Base-by-base conservation (phyloP, 35 echinoderm and acorn worm genomes). In the Lytechinus variegatus region DNA sequence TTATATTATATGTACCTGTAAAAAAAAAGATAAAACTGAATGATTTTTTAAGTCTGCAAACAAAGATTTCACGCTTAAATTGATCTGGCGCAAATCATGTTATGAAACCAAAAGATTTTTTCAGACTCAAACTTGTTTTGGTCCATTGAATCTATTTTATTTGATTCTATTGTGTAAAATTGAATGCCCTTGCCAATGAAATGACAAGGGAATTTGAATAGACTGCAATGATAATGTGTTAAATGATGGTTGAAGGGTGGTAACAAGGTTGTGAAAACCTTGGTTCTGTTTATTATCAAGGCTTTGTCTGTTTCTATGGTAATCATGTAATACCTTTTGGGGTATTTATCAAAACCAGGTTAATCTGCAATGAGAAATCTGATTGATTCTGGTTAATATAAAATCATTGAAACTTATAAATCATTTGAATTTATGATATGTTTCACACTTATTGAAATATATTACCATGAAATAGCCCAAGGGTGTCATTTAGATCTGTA, bases 211-310 rank as follows among this genome's bases (percentile, higher is more conserved):
- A n/a, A 6, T 79, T 24, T 79, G 66, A 79, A 79, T 79, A 79
- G 66, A n/a, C 12, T n/a, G 19, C 4, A 79, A 79, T 24, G 19
- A 79, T 14, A 79, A 79, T 79, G 66, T 79, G 66, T n/a, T 27
- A 79, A 79, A 79, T 4, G 12, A 79, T 79, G 66, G 19, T n/a
- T 79, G 66, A 79, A 79, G 14, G n/a, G 66, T 79, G n/a, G 66
- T 79, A 79, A 19, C 66, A 79, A 79, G 66, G 66, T 79, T 79
- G 66, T 79, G 66, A 79, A 79, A 79, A 79, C 33, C 66, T 79
- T 0, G 66, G 66, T 79, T 79, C 66, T 79, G 66, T 79, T 79
- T 79, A 24, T 44, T n/a, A 24, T 79, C 66, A 0, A 8, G 19
- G 66, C 66, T 79, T 24, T 79, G 66, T 79, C 19, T 79, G 66